Evolutionary conservation across 2,797 vertebrate species (phyloP), one percentile per base, ranked within the genome.

Genomic region (Poeciliopsis turneri): DNA sequence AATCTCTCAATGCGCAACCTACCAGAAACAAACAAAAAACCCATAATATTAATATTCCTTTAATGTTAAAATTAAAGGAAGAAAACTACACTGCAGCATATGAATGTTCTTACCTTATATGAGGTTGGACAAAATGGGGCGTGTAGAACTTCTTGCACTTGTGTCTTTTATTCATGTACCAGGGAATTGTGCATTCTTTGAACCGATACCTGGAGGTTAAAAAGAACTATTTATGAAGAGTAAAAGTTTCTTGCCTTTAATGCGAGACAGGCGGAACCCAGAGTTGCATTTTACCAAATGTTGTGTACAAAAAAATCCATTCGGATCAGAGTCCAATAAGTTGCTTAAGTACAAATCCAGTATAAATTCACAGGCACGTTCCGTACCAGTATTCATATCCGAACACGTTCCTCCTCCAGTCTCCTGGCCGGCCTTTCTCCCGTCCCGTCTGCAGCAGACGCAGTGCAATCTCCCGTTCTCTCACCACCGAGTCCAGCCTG

Each of bases 381-480:
- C 33, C 91, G 77, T 93, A 99, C 98, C 98, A 99, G 89, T 95
- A 92, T 16, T 91, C 83, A n/a, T 95, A 92, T 90, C 98, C 98
- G 88, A 99, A 96, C 82, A 96, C 61, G 85, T 97, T 95, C 39
- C 87, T 94, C 92, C 98, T 97, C 97, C 97, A 99, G 79, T 94
- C 97, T 43, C 98, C 98, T 0, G 98, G 98, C 68, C 94, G 93
- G 33, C 91, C 93, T n/a, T 94, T 96, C 90, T 98, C 97, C 81
- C 98, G 97, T 68, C 98, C 98, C 0, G 97, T 99, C 87, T 99
- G 98, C 87, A 99, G 92, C 90, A 99, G 94, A 61, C 98, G 96
- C 61, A 99, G 86, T 0, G 97, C 96, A 55, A 94, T 93, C 91
- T 99, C 97, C 84, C 98, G 95, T 92, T 99, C 98, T n/a, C 76